These are phyloP conservation scores for Pionites leucogaster DNA, from an alignment of 2,113 vertebrate species.

Conservation along the genomic window DNA sequence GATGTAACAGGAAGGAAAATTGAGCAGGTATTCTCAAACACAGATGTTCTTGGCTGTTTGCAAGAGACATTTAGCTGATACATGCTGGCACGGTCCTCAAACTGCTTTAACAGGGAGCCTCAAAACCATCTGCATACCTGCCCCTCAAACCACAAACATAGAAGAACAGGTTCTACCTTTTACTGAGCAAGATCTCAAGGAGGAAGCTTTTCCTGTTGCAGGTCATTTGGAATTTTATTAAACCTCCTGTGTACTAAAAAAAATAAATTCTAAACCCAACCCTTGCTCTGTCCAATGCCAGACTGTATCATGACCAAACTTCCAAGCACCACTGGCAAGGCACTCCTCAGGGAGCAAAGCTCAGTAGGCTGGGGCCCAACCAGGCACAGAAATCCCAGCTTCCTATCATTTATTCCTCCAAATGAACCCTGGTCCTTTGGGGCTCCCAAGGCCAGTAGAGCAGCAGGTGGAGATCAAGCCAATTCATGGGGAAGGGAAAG, in stretches of 20 bases:
- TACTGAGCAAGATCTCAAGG: background rate
- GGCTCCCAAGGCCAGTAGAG: background rate
- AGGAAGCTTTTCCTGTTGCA: background rate
- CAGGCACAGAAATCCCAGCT: background rate
- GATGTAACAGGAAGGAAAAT: background rate
- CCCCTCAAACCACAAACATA: background rate
- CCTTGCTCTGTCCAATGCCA: background rate
- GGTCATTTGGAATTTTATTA: background rate
- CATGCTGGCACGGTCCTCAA: background rate
- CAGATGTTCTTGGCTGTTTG: background rate
- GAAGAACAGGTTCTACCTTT: background rate
- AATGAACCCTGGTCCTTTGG: conserved; percentile 6
- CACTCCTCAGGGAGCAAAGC: background rate
- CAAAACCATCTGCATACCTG: background rate
- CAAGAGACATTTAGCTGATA: background rate
- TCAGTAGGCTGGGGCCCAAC: background rate
- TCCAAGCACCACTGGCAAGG: background rate
- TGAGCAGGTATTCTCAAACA: background rate
- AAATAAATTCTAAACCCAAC: background rate
- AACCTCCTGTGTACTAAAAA: background rate
- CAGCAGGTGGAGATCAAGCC: background rate
- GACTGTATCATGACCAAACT: background rate
- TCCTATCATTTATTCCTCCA: background rate
- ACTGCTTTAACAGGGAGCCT: background rate
- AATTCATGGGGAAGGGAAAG: background rate